phyloP scores from a whole-genome alignment of 2,888 invertebrate species.

The Caenorhabditis sulstoni region DNA sequence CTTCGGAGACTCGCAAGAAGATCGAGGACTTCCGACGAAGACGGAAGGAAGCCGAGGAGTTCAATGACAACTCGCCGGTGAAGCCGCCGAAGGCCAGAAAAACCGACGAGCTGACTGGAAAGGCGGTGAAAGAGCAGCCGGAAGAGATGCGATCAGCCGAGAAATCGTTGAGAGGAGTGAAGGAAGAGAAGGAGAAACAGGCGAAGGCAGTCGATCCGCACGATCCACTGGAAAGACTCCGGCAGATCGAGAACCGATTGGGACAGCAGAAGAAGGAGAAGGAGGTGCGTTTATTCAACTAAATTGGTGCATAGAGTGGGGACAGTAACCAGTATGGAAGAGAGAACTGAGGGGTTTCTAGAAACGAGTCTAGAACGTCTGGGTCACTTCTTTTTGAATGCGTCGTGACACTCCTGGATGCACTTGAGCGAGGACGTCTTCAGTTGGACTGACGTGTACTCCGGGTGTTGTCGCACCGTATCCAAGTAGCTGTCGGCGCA shows the following conservation, averaged over 20 bases:
- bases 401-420: slow-evolving; percentile 60
- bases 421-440: slow-evolving; percentile 60
- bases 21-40: slow-evolving; percentile 80
- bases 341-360: slow-evolving; percentile 13
- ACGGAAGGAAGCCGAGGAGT: slow-evolving; percentile 80
- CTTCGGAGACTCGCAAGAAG: slow-evolving; percentile 73
- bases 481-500: slow-evolving; percentile 65
- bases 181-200: slow-evolving; percentile 60
- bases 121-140: slow-evolving; percentile 24
- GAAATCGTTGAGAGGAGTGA: slow-evolving; percentile 72
- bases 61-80: slow-evolving; percentile 79
- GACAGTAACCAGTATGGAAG: slow-evolving; percentile 41
- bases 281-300: slow-evolving; percentile 35
- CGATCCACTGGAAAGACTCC: slow-evolving; percentile 79
- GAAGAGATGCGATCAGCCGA: slow-evolving; percentile 76
- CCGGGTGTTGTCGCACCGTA: slow-evolving; percentile 58
- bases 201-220: slow-evolving; percentile 59
- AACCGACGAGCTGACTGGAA: slow-evolving; percentile 54
- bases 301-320: slow-evolving; percentile 37
- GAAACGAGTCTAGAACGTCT: slow-evolving; percentile 1
- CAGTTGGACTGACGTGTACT: slow-evolving; percentile 53
- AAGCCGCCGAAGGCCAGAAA: slow-evolving; percentile 76
- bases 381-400: slow-evolving; percentile 20
- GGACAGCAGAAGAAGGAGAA: slow-evolving; percentile 61
- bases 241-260: slow-evolving; percentile 77